Evolutionary conservation across 1,140 invertebrate species (phyloP).

Genomic region (Drosophila equinoxialis): DNA sequence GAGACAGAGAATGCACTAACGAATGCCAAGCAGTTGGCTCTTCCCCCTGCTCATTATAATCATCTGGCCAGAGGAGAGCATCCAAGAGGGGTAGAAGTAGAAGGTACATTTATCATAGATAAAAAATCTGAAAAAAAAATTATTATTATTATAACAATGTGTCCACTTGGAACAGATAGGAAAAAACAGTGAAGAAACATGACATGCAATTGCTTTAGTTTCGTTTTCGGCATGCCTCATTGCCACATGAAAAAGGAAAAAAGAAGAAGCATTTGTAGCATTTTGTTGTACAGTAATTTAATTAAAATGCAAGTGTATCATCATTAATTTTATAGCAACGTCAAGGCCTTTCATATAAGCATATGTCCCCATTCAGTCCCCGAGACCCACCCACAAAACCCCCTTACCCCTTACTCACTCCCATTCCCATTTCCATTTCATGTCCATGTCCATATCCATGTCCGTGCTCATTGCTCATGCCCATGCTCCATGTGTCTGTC

Average conservation of each 20-base stretch:
- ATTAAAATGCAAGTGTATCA: constrained; percentile 78
- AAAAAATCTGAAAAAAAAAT: not conserved
- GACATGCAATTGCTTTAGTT: constrained; percentile 8
- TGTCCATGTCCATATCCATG: constrained; percentile 26
- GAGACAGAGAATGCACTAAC: constrained; percentile 19
- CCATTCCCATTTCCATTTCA: constrained; percentile 29
- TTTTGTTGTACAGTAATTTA: constrained; percentile 56
- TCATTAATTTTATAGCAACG: constrained; percentile 68
- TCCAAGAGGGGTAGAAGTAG: not conserved
- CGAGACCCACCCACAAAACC: too few species aligned
- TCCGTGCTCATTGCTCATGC: constrained; percentile 38
- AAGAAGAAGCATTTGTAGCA: constrained; percentile 5
- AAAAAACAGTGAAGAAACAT: constrained; percentile 8
- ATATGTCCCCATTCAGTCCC: not conserved
- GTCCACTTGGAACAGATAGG: not conserved
- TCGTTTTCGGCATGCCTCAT: constrained; percentile 38
- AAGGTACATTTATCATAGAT: constrained; percentile 12
- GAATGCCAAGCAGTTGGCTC: constrained; percentile 22
- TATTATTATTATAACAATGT: not conserved
- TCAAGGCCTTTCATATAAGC: constrained; percentile 43
- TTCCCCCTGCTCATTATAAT: not conserved
- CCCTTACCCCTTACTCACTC: not conserved
- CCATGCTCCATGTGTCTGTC: constrained; percentile 50
- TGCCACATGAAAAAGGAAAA: constrained; percentile 48
- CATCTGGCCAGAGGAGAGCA: not conserved